phyloP scores from a whole-genome alignment of 2,113 vertebrate genomes.

The Scopus umbretta region DNA sequence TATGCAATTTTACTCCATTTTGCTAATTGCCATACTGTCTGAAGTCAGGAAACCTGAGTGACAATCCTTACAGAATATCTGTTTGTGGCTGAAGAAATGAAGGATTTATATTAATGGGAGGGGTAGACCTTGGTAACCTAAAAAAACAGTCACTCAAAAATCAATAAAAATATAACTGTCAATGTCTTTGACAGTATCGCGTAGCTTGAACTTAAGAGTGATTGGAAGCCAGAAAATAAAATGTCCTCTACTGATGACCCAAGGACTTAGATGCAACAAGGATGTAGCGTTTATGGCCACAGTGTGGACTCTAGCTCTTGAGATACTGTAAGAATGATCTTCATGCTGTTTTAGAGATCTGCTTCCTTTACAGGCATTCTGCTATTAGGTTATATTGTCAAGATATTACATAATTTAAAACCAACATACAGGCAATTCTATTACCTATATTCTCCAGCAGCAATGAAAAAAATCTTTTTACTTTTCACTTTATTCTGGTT shows the following conservation, averaged over 20 bases:
- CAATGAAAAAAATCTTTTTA: not conserved
- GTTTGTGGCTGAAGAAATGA: not conserved
- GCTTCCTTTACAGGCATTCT: not conserved
- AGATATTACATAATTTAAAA: not conserved
- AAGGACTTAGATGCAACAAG: no score
- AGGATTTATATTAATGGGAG: slow-evolving; percentile 24
- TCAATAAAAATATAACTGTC: not conserved
- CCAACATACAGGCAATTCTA: not conserved
- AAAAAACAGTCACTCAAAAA: not conserved
- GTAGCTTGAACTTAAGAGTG: not conserved
- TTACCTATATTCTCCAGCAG: not conserved
- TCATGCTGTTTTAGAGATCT: not conserved
- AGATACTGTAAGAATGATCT: not conserved
- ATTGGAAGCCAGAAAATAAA: not conserved
- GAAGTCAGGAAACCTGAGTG: not conserved
- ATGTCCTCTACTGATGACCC: not conserved
- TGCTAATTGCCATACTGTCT: not conserved
- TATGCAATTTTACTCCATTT: slow-evolving; percentile 22
- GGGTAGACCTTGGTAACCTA: not conserved
- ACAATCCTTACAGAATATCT: not conserved
- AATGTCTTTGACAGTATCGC: not conserved
- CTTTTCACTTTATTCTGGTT: not conserved
- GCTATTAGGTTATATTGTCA: not conserved
- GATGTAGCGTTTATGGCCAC: not conserved
- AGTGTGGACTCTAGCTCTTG: not conserved